These are phyloP conservation scores for Theretra japonica DNA, from an alignment of 2,888 invertebrate genomes.

Conservation along the genomic window DNA sequence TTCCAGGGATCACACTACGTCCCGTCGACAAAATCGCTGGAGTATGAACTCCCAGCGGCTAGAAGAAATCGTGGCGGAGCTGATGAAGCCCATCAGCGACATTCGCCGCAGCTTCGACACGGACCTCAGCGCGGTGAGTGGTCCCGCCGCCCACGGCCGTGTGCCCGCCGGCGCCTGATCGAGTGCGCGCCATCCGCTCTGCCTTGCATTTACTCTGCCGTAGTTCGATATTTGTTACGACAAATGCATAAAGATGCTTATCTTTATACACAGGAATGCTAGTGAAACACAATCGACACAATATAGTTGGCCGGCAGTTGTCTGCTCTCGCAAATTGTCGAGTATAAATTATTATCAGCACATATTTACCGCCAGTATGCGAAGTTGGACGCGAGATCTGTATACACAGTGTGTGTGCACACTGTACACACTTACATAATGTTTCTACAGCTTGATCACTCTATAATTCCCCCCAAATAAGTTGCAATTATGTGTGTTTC, in stretches of 20 bases:
- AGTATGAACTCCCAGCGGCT: slow-evolving; percentile 78
- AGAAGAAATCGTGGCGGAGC: slow-evolving; percentile 75
- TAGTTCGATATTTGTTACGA: background rate
- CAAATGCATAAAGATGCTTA: background rate
- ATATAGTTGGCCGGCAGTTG: too few relatives aligned
- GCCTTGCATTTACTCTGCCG: background rate
- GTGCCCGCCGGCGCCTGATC: background rate
- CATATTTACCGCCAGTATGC: background rate
- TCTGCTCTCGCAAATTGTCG: too few relatives aligned
- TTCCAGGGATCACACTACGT: slow-evolving; percentile 69
- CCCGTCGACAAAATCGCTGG: slow-evolving; percentile 71
- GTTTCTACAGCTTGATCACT: background rate
- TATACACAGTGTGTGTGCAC: background rate
- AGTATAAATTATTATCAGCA: too few relatives aligned
- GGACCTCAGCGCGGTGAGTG: slow-evolving; percentile 75
- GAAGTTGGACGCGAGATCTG: background rate
- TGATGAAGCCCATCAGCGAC: slow-evolving; percentile 77
- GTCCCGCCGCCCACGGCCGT: background rate
- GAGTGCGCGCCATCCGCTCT: background rate
- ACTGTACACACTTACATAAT: slow-evolving; percentile 6
- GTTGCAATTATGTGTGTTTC: background rate
- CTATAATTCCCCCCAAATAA: background rate
- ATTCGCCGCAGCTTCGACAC: slow-evolving; percentile 74
- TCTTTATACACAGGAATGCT: too few relatives aligned
- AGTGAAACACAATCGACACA: too few relatives aligned